Base-by-base conservation (phyloP, 2,113 vertebrate species). In the Myotis yumanensis region DNA sequence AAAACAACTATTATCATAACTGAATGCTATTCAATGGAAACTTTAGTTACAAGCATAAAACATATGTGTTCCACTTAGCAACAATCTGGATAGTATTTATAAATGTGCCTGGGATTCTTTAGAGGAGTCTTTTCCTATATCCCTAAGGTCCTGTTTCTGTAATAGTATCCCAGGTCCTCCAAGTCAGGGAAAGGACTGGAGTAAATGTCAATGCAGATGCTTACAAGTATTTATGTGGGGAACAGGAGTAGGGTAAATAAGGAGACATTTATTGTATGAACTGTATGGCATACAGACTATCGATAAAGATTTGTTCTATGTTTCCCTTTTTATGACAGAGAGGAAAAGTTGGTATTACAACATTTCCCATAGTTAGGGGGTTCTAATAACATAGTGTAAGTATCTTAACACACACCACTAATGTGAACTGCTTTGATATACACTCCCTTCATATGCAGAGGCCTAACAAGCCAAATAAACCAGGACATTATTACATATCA, bases 1-100 rank as follows among this genome's bases (percentile, higher is more conserved):
- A 84, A 86, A 95, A 77, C 66, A 18, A 11, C n/a, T 59, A 51
- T 86, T 94, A 94, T 95, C 30, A 35, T 72, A 84, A 64, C 23
- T 77, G 59, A 94, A 54, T 73, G 25, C 17, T 86, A 40, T 69
- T 75, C 43, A 79, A 11, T 96, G 77, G 40, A 88, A 30, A 81
- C 9, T 72, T 72, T 76, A 84, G 48, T 72, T 48, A 76, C 9
- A 94, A 46, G 8, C 1, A 30, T 84, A 77, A 86, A 93, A 75
- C 62, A 77, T 15, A 54, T 22, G 20, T 79, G 22, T 64, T 88
- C 35, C n/a, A 66, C 52, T 92, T 57, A 72, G 37, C 17, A 37
- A 86, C 11, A 52, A 82, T 3, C 17, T 66, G 52, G n/a, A 22
- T 23, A 35, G 54, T 48, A 11, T 59, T 77, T 68, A 20, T 51